phyloP scores from a whole-genome alignment of 37 sponge, comb jelly and placozoan genomes.

The Cladorhizidae sp. region DNA sequence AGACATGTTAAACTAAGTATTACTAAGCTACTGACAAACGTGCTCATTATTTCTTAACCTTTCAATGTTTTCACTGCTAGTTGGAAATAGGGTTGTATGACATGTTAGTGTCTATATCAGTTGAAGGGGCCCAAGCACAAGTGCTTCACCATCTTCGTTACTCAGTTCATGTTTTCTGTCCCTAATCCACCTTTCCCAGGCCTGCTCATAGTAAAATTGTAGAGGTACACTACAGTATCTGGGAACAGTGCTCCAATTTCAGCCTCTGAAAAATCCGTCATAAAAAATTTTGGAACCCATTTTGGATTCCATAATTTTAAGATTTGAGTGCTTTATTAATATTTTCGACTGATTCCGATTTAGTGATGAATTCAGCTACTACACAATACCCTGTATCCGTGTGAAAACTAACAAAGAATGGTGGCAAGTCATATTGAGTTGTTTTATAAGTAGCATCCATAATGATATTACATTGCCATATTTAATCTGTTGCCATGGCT shows the following conservation, averaged over 20 bases:
- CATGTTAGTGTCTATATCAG: not conserved
- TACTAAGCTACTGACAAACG: not conserved
- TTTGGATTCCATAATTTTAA: conserved; percentile 40
- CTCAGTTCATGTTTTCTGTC: conserved; percentile 46
- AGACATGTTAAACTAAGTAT: not conserved
- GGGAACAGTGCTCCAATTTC: conserved; percentile 24
- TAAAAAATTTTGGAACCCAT: conserved; percentile 42
- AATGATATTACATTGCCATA: too few species aligned
- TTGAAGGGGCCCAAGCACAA: conserved; percentile 43
- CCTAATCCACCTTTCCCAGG: conserved; percentile 42
- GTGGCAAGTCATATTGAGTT: too few species aligned
- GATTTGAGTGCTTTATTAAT: not conserved
- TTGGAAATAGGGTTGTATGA: not conserved
- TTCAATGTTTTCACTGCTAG: not conserved
- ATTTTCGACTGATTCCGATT: not conserved
- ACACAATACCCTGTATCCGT: too few species aligned
- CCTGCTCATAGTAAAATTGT: too few species aligned
- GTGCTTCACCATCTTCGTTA: conserved; percentile 7
- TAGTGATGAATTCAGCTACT: too few species aligned
- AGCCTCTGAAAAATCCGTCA: too few species aligned
- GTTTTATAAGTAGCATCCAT: too few species aligned
- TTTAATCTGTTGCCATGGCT: too few species aligned
- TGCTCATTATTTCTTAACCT: not conserved
- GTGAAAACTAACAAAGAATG: too few species aligned
- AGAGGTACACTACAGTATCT: conserved; percentile 24